Conservation (phyloP, 2,113 vertebrate genomes). For the Phylloscopus trochilus region DNA sequence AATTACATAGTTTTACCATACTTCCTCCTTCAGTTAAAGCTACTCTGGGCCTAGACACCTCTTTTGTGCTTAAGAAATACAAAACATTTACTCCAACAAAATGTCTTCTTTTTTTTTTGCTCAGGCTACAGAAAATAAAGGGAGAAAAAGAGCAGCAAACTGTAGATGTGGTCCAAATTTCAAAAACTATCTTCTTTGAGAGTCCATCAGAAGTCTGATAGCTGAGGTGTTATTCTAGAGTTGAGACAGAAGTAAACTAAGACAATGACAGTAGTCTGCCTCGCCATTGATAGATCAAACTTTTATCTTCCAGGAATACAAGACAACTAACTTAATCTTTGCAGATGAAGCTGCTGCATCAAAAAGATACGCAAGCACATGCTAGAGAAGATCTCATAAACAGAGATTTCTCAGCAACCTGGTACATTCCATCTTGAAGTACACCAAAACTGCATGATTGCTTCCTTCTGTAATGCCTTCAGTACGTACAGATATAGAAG, state of each 20-base stretch:
- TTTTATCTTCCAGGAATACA: not conserved
- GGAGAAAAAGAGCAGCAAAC: not conserved
- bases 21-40: not conserved
- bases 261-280: not conserved
- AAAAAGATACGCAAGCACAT: not conserved
- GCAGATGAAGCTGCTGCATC: not conserved
- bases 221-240: not conserved
- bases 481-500: not conserved
- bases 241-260: not conserved
- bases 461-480: conserved; percentile 11
- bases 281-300: not conserved
- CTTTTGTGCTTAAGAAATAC: not conserved
- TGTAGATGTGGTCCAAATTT: not conserved
- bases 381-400: not conserved
- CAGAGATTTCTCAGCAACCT: not conserved
- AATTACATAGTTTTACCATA: not conserved
- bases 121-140: not conserved
- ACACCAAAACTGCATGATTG: not conserved
- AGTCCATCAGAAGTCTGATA: not conserved
- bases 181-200: not conserved
- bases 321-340: not conserved
- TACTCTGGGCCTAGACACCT: not conserved
- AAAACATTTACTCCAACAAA: not conserved
- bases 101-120: not conserved
- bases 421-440: not conserved